Base-by-base conservation (phyloP, 2,888 invertebrate species). In the Caenorhabditis parvicauda region DNA sequence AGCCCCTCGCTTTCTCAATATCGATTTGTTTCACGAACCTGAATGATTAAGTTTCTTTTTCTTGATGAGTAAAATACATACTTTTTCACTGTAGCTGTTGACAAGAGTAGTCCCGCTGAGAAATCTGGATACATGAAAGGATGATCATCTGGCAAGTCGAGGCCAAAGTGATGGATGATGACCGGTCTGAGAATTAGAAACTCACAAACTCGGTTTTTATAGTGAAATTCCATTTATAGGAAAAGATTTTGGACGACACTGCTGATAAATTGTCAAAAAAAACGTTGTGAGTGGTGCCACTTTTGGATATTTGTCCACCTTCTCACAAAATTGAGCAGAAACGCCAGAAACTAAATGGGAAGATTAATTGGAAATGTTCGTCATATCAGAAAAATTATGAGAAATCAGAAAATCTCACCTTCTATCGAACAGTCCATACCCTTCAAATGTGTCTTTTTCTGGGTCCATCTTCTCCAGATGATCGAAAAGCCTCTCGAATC, bases 131-230 rank as follows among this genome's bases (percentile, higher is more conserved):
- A 62, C 24, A 19, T n/a, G 17, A 63, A 60, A 27, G 32, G 22
- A 37, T 44, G 28, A n/a, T 24, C 32, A 4, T 48, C 17, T 1
- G 62, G 55, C 89, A 50, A 86, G 67, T 77, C 66, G 73, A 87
- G 86, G 81, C 88, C 87, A 5, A 87, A 87, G 84, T 94, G 93
- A 83, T 94, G 93, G 68, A 92, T 90, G 62, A 94, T 92, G 1
- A 90, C 90, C 0, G 91, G 88, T 76, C 90, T 88, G 50, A 85
- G 84, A 29, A n/a, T 19, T 7, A 19, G 32, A 9, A 12, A 19
- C 5, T 28, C 17, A 45, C n/a, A n/a, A n/a, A n/a, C n/a, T n/a
- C n/a, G n/a, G n/a, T n/a, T n/a, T n/a, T n/a, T n/a, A 2, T 25
- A 47, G 3, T 21, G 24, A 2, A 41, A 12, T 24, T 22, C 24